Base-by-base conservation (phyloP, 2,888 invertebrate genomes). In the Drosophila emarginata region DNA sequence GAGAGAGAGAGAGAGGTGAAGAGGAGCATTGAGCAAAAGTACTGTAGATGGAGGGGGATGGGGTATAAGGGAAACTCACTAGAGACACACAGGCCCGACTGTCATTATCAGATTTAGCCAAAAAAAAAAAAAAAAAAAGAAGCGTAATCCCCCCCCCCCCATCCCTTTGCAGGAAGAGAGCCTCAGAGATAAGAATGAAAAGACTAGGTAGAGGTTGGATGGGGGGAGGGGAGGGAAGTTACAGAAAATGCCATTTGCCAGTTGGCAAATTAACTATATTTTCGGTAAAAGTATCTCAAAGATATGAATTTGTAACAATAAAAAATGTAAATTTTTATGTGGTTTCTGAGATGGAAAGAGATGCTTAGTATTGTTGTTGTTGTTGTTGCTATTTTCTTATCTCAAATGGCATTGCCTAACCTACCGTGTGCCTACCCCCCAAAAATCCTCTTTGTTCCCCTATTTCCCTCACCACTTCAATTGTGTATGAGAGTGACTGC, bases 321-420 rank as follows among this genome's bases (percentile, higher is more conserved):
- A 81, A 71, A 82, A 85, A 81, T 81, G 86, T 82, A 80, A 82
- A 86, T 86, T 86, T 69, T 61, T 58, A 57, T 66, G 61, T 71
- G 79, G 76, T 76, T 72, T 71, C 11, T 4, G 7, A 39, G 45
- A 45, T 9, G 18, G 9, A 21, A 14, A 40, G 9, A 18, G 9
- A 9, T 45, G 45, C 26, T 21, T 21, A 2, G 1, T 77, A 73
- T 75, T 81, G 69, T 68, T 77, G 64, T 68, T 64, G 40, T 68
- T 76, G 36, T 61, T 76, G 67, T 11, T 75, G 64, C 61, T 63
- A 45, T 39, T 74, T 58, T 59, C 66, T 63, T 72, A 64, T 68
- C 40, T 51, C 11, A 45, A 45, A 45, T 45, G 45, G 45, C 18
- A 21, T 45, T 45, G 45, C 45, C 45, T 45, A 45, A 45, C 45